Percentiles rank a stretch among this genome's conserved stretches.
These are phyloP conservation scores for Malurus melanocephalus DNA, from an alignment of 2,113 vertebrate species.

Conservation along the genomic window DNA sequence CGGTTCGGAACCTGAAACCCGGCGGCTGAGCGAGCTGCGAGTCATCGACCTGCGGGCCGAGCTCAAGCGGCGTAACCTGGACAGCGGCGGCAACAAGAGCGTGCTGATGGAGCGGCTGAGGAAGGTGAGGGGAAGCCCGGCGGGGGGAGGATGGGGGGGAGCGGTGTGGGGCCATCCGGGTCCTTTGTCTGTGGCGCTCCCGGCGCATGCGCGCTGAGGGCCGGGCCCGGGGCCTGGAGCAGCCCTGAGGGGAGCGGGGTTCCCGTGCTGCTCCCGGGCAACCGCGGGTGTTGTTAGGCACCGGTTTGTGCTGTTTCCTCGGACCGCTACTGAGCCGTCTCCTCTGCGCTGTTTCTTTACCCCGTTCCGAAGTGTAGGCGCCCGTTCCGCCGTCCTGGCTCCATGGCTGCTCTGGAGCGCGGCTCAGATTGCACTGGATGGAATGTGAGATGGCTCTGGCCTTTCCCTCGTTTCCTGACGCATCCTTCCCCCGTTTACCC, in stretches of 20 bases:
- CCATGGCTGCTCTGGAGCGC: neutral
- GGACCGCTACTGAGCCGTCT: rapidly evolving
- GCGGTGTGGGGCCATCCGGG: neutral
- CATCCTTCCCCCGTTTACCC: rapidly evolving
- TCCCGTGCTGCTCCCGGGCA: neutral
- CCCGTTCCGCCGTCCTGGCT: rapidly evolving
- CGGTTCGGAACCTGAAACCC: constrained; percentile 70
- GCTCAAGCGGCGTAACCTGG: constrained; percentile 88
- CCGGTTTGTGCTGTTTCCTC: rapidly evolving
- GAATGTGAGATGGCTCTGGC: neutral
- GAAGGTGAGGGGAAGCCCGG: constrained; percentile 72
- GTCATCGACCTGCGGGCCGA: constrained; percentile 93
- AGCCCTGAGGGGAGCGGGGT: neutral
- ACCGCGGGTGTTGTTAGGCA: rapidly evolving
- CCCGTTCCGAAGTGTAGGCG: rapidly evolving
- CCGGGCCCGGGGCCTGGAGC: rapidly evolving
- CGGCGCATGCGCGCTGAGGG: neutral
- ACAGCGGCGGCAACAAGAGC: constrained; percentile 91
- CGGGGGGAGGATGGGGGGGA: neutral
- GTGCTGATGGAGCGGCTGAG: constrained; percentile 85
- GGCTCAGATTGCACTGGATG: rapidly evolving
- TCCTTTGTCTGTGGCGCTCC: neutral
- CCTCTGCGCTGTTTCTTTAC: rapidly evolving
- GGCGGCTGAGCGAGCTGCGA: constrained; percentile 84
- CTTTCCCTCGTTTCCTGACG: neutral